Percentiles rank a stretch among this genome's conserved stretches.
Evolutionary conservation across 2,888 invertebrate species (phyloP).

Genomic region (Drosophila emarginata): DNA sequence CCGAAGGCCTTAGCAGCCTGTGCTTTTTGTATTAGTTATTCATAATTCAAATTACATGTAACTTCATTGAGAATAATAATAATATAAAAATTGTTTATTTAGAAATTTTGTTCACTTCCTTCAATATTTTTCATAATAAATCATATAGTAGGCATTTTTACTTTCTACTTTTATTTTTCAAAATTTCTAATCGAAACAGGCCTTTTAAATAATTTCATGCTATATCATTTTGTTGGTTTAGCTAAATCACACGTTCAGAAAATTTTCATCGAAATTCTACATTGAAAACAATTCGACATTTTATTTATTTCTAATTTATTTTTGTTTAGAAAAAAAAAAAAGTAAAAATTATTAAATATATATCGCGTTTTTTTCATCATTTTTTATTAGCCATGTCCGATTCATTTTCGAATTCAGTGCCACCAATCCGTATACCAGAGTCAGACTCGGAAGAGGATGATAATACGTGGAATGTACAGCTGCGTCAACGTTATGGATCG

Average conservation of each 20-base stretch:
- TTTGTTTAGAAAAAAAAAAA: background rate
- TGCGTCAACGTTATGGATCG: background rate
- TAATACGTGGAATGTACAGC: background rate
- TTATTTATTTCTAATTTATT: background rate
- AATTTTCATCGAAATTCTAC: constrained; percentile 45
- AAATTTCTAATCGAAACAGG: too few relatives aligned
- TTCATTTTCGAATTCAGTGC: constrained; percentile 35
- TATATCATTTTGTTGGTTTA: background rate
- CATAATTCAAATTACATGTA: too few relatives aligned
- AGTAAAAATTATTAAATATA: background rate
- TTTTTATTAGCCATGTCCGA: constrained; percentile 35
- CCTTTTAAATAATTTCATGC: too few relatives aligned
- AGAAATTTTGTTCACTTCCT: too few relatives aligned
- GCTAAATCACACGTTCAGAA: background rate
- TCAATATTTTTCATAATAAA: too few relatives aligned
- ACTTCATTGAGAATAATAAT: too few relatives aligned
- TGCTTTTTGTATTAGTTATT: too few relatives aligned
- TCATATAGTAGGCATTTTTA: too few relatives aligned
- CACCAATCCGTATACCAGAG: constrained; percentile 18
- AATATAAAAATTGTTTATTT: too few relatives aligned
- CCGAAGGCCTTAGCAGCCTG: too few relatives aligned
- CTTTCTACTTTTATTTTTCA: too few relatives aligned
- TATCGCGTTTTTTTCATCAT: too few relatives aligned
- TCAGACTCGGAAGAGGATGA: background rate
- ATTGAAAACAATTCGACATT: constrained; percentile 4